phyloP scores from a whole-genome alignment of 2,797 vertebrate species.

The Anableps anableps region DNA sequence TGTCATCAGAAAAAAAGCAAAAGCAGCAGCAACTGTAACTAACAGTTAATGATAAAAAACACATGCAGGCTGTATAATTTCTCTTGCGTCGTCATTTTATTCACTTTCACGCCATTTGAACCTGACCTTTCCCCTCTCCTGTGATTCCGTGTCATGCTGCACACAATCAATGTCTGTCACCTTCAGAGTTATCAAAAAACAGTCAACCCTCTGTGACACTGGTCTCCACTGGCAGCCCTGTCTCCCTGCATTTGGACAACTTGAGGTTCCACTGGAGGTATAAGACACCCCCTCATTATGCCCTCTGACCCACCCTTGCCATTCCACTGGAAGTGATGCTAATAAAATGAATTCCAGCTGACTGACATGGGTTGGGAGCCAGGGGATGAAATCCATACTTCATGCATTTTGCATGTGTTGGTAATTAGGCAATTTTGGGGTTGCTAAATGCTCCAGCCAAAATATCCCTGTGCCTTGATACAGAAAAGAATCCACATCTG shows the following conservation, averaged over 20 bases:
- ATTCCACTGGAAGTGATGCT: slow-evolving; percentile 70
- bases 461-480: slow-evolving; percentile 24
- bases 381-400: slow-evolving; percentile 82
- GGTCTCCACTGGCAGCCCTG: slow-evolving; percentile 71
- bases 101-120: slow-evolving; percentile 78
- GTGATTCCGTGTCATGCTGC: slow-evolving; percentile 71
- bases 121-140: slow-evolving; percentile 76
- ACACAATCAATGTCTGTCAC: slow-evolving; percentile 80
- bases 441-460: slow-evolving; percentile 44
- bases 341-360: slow-evolving; percentile 73
- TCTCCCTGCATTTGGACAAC: slow-evolving; percentile 78
- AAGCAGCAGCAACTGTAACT: slow-evolving; percentile 49
- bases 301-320: slow-evolving; percentile 40
- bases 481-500: neutral
- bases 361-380: slow-evolving; percentile 72
- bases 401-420: slow-evolving; percentile 79
- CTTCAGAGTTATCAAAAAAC: slow-evolving; percentile 68
- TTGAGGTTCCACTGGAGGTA: slow-evolving; percentile 55
- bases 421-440: slow-evolving; percentile 61
- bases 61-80: slow-evolving; percentile 49
- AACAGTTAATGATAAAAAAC: slow-evolving; percentile 63
- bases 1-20: slow-evolving; percentile 47
- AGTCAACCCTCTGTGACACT: slow-evolving; percentile 62
- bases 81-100: slow-evolving; percentile 57
- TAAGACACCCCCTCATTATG: slow-evolving; percentile 78